Evolutionary conservation across 2,797 vertebrate genomes (phyloP), one percentile per base, ranked within the genome.

Genomic region (Clamator glandarius): DNA sequence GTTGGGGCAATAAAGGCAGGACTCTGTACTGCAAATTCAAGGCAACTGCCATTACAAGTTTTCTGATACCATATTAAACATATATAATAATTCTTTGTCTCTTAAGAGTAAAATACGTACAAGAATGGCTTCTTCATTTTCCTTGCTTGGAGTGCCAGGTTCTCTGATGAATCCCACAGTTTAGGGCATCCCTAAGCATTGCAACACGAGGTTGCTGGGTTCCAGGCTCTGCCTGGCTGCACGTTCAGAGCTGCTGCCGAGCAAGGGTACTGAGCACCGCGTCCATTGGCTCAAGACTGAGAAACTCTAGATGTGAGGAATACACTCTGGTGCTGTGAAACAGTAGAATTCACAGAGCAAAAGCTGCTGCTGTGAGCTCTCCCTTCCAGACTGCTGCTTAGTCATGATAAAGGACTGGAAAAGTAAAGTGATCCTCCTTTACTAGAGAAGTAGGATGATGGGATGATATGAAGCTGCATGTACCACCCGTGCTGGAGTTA

Each of bases 21-120:
- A 96, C 94, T 96, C 85, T 92, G 93, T n/a, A 90, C 90, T 9
- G 16, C 4, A 25, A 77, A 83, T 7, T 36, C 18, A 36, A 83
- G 41, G 64, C 28, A 14, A 62, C 19, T 39, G 75, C 57, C 41
- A 24, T 73, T 76, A 59, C 3, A 42, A 11, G 26, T 44, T 54
- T 68, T 55, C 35, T 18, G 68, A 84, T 58, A 68, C 36, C 51
- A 42, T 21, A 46, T 46, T 46, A 10, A 19, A 10, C 0, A 11
- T 3, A 6, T 6, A 7, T 41, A 51, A 51, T 35, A 83, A 41
- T 17, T 46, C 42, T 83, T 74, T 80, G 44, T 52, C 12, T 70
- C 26, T 57, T 19, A 35, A 11, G 6, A 72, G 9, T 12, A 10
- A 69, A 77, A 50, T 8, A 31, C 0, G 0, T 20, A 3, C 16